phyloP scores from a whole-genome alignment of 2,113 vertebrate species.

The Tachycineta bicolor region DNA sequence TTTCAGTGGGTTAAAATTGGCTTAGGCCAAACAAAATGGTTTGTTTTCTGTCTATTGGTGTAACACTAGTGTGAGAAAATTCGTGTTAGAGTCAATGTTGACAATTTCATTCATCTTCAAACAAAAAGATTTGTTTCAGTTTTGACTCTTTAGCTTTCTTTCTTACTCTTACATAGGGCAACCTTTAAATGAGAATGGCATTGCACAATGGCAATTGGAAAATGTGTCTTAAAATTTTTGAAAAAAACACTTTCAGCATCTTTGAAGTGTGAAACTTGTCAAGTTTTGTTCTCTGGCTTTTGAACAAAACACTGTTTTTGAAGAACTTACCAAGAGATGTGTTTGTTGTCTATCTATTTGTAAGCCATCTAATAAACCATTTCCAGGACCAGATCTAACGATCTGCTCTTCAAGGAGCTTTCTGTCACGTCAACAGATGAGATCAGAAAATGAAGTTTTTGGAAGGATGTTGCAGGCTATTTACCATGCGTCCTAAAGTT shows the following conservation, averaged over 20 bases:
- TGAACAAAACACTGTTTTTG: background rate
- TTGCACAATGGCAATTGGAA: background rate
- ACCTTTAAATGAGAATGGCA: background rate
- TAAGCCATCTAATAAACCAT: background rate
- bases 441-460: background rate
- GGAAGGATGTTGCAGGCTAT: background rate
- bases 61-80: background rate
- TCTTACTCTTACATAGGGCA: background rate
- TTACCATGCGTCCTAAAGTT: background rate
- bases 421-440: background rate
- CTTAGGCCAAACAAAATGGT: background rate
- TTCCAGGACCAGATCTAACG: background rate
- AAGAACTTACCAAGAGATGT: background rate
- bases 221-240: background rate
- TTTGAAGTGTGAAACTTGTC: background rate
- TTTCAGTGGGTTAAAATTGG: background rate
- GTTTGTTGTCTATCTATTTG: background rate
- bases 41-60: background rate
- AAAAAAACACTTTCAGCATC: background rate
- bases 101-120: background rate
- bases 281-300: background rate
- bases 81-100: rapidly evolving
- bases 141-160: background rate
- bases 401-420: background rate
- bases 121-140: background rate